Evolutionary conservation across 1,140 invertebrate species (phyloP), one percentile per base, ranked within the genome.

Genomic region (Bombus huntii): DNA sequence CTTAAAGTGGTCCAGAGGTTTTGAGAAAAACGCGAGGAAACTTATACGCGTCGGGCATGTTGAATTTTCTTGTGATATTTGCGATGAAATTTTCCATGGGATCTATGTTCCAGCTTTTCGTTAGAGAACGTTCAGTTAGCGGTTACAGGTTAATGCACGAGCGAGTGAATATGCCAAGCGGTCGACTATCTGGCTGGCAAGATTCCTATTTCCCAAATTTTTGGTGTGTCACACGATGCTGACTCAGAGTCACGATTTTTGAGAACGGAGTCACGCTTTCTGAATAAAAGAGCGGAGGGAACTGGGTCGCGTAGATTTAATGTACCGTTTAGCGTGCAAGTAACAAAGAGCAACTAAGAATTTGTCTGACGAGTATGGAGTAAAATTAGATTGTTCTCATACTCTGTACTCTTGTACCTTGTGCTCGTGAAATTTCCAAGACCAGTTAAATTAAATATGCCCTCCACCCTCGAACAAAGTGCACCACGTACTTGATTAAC

Each of bases 221-320:
- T 39, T 39, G 22, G 1, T 39, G 68, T 71, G 68, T 39, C 68
- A 71, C 37, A 5, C 22, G 34, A 9, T 9, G 28, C 37, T 72
- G 70, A 72, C 5, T 42, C 70, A 42, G 18, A 12, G 70, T 72
- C 39, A 8, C 28, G 66, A 42, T 42, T 72, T 72, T 42, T 37
- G 39, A n/a, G 39, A 44, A 44, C 39, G 13, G 25, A 72, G 39
- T 44, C 39, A 72, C 70, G 39, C 39, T 72, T 72, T n/a, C 39
- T 72, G 70, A 72, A 72, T 39, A 72, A 72, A 53, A 44, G 39
- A 42, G 28, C 37, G 10, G 12, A 22, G 28, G 2, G 31, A 72
- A 44, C 9, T 72, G 70, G 70, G 70, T 44, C 70, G 28, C 34
- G 70, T n/a, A n/a, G 39, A 72, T 44, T 72, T n/a, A 72, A 72